phyloP scores from a whole-genome alignment of 2,113 vertebrate species.

The Microtus montanus region DNA sequence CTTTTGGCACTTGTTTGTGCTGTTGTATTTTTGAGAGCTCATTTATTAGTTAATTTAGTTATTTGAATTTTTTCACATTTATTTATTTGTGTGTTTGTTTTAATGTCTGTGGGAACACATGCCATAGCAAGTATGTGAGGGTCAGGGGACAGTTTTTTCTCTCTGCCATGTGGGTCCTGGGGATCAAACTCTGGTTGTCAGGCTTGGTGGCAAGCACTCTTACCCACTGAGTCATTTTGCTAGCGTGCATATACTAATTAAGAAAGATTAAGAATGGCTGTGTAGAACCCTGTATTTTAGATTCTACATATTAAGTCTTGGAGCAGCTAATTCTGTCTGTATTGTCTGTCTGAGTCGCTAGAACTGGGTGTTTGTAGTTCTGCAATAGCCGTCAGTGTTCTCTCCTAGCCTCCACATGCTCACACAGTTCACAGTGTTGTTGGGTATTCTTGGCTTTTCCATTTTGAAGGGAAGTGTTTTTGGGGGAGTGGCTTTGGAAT shows the following conservation, averaged over 20 bases:
- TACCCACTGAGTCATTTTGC: neutral
- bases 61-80: neutral
- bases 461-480: constrained; percentile 16
- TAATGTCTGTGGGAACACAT: neutral
- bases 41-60: neutral
- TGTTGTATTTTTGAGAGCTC: neutral
- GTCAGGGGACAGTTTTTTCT: neutral
- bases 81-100: neutral
- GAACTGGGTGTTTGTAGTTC: neutral
- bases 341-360: neutral
- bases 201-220: neutral
- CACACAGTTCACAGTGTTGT: neutral
- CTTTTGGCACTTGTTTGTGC: neutral
- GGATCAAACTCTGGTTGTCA: neutral
- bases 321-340: constrained; percentile 5
- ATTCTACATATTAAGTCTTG: neutral
- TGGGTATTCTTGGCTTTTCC: constrained; percentile 6
- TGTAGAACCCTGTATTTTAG: neutral
- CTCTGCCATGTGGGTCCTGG: neutral
- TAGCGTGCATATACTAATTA: neutral
- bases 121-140: neutral
- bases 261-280: neutral
- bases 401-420: neutral
- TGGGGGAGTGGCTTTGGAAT: neutral
- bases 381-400: neutral